Base-by-base conservation (phyloP, 2,113 vertebrate species). In the Corydoras maculifer region DNA sequence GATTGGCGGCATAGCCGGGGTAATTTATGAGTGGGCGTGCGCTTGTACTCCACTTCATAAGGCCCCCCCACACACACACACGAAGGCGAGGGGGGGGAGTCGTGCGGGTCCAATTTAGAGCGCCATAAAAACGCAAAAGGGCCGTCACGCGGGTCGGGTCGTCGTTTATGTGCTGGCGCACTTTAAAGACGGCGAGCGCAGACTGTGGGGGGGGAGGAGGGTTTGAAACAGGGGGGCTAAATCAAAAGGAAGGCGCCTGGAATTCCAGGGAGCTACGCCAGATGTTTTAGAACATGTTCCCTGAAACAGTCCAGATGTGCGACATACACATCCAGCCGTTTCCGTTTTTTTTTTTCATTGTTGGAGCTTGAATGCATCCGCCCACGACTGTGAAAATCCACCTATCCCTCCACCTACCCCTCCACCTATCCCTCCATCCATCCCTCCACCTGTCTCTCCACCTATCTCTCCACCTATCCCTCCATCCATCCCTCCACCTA, bases 91-190 rank as follows among this genome's bases (percentile, higher is more conserved):
- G 65, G 61, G 81, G 78, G 18, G 18, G 18, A 2, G 18, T 86
- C 87, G 87, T 86, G 88, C 84, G 86, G 86, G 86, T 81, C 81
- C 83, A 88, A 57, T n/a, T 57, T n/a, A 57, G 54, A 57, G 12
- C 13, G 14, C 54, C 5, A 57, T 14, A 53, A 53, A 53, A 53
- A 53, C 51, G 13, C 11, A 10, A 53, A 53, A 12, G 14, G 12
- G 54, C 54, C 54, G 14, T 57, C n/a, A 57, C 14, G 54, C 10
- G 13, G 15, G 14, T 57, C 54, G 13, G 11, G 2, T 14, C 54
- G 14, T 57, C 54, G 13, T 57, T 57, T 57, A 57, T n/a, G 13
- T 15, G 14, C 54, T 1, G 54, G 14, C 54, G 13, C 54, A 2
- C 54, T 57, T 57, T 57, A 14, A 57, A 57, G 54, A 53, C 10